Percentiles rank a stretch among this genome's conserved stretches.
phyloP scores from a whole-genome alignment of 1,140 invertebrate species.

The Orussus abietinus region DNA sequence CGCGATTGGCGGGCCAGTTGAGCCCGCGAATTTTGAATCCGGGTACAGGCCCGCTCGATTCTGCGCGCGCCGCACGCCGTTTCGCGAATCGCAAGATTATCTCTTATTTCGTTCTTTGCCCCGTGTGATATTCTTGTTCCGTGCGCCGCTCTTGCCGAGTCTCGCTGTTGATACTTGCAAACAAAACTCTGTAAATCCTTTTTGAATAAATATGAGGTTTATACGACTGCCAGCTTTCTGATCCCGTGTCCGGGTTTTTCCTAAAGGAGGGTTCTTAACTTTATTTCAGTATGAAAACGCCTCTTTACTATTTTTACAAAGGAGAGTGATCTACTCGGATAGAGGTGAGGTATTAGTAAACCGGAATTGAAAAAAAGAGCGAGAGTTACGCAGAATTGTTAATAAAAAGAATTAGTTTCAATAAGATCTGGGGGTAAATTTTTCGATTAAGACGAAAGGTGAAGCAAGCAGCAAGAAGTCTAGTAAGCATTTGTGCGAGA shows the following conservation, averaged over 20 bases:
- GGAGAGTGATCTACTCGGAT: too few relatives aligned
- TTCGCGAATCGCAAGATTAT: constrained; percentile 13
- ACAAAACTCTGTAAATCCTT: constrained; percentile 54
- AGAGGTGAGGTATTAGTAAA: too few relatives aligned
- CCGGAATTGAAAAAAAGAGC: neutral
- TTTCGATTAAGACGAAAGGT: too few relatives aligned
- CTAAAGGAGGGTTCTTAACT: neutral
- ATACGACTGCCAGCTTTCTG: constrained; percentile 30
- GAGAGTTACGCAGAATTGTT: neutral
- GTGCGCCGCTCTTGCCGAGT: constrained; percentile 50
- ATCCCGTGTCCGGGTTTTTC: neutral
- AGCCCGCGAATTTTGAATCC: constrained; percentile 11
- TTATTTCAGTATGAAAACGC: neutral
- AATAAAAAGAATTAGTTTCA: neutral
- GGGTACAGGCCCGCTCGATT: too few relatives aligned
- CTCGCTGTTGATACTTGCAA: constrained; percentile 53
- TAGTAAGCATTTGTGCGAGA: too few relatives aligned
- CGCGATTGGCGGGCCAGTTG: neutral
- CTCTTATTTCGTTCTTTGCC: constrained; percentile 26
- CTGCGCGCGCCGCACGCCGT: too few relatives aligned
- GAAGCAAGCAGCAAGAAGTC: too few relatives aligned
- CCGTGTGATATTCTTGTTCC: constrained; percentile 51
- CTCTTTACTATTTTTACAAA: neutral
- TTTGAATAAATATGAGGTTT: constrained; percentile 56
- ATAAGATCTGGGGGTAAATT: neutral